Evolutionary conservation across 2,797 vertebrate genomes (phyloP).

Genomic region (Platyrinchus mystaceus): DNA sequence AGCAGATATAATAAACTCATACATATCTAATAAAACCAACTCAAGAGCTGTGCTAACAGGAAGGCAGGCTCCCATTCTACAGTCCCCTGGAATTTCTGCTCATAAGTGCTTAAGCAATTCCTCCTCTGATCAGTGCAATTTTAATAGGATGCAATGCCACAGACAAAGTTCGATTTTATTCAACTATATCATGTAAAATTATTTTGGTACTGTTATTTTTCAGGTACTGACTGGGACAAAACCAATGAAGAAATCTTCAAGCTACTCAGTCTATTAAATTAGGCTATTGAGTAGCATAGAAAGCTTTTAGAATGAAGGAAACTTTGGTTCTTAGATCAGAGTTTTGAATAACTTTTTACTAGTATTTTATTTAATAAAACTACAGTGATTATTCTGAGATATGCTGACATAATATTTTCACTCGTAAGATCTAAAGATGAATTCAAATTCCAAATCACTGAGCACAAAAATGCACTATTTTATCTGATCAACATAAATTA

Average conservation of each 20-base stretch:
- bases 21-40: neutral
- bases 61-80: neutral
- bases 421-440: neutral
- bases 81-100: neutral
- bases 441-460: neutral
- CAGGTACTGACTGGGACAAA: neutral
- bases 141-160: neutral
- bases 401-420: neutral
- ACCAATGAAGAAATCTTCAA: neutral
- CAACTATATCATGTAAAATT: neutral
- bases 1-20: neutral
- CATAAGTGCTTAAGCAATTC: neutral
- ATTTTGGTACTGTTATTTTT: neutral
- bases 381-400: neutral
- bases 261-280: neutral
- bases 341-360: neutral
- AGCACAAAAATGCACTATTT: neutral
- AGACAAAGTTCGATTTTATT: neutral
- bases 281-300: neutral
- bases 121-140: neutral
- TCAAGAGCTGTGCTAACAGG: neutral
- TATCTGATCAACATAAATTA: neutral
- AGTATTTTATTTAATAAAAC: neutral
- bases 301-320: neutral
- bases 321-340: neutral